These are phyloP conservation scores for Labroides dimidiatus DNA, from an alignment of 2,797 vertebrate species.

Conservation along the genomic window DNA sequence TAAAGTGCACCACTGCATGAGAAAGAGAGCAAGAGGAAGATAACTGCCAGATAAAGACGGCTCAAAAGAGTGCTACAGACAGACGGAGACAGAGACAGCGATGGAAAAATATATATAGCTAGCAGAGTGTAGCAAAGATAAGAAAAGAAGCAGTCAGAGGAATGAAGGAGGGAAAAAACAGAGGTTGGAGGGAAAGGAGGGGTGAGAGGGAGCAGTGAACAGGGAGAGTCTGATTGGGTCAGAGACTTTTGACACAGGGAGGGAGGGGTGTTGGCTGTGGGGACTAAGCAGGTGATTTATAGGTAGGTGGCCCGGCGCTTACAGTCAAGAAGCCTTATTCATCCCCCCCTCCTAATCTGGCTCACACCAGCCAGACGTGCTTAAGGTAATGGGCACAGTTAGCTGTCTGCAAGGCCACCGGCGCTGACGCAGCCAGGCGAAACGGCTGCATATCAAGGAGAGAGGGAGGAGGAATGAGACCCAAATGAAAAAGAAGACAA, in stretches of 20 bases:
- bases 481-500: neutral
- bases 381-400: conserved; percentile 71
- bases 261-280: conserved; percentile 41
- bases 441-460: conserved; percentile 32
- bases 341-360: conserved; percentile 69
- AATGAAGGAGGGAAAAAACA: neutral
- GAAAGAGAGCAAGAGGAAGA: conserved; percentile 34
- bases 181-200: conserved; percentile 9
- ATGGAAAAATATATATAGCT: conserved; percentile 46
- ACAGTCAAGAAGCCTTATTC: conserved; percentile 70
- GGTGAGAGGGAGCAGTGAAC: neutral
- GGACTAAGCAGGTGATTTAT: conserved; percentile 75
- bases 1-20: conserved; percentile 46
- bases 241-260: conserved; percentile 47
- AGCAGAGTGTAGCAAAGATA: conserved; percentile 53
- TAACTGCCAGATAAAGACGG: conserved; percentile 43
- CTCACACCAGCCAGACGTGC: conserved; percentile 63
- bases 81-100: conserved; percentile 39
- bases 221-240: conserved; percentile 57
- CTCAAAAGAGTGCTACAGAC: conserved; percentile 44
- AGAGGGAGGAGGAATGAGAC: conserved; percentile 5
- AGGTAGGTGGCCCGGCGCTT: conserved; percentile 53
- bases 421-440: conserved; percentile 50
- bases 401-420: conserved; percentile 60
- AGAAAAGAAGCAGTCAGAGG: conserved; percentile 28